Base-by-base conservation (phyloP, 2,113 vertebrate species). In the Dipodomys spectabilis region DNA sequence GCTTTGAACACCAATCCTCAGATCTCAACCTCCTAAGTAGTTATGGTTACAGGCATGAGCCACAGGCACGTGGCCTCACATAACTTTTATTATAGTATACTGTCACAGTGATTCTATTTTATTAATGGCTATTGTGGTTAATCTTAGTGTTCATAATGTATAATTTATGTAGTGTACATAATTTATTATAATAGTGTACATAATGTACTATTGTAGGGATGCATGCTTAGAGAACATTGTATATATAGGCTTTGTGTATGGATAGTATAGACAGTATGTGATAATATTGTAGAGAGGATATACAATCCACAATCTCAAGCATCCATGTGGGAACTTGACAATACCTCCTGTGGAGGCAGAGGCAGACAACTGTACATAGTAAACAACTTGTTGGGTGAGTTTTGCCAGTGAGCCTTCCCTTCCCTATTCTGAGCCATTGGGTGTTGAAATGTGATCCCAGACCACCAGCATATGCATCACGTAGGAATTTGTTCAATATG, bases 281-380 rank as follows among this genome's bases (percentile, higher is more conserved):
- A 62, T 62, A 15, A 22, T 22, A 62, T 22, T 49, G 12, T 49
- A 49, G 49, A 49, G 49, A 49, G 49, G 49, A 19, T 62, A 8
- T 15, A 4, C 25, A n/a, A n/a, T 6, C 20, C 20, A 19, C 22
- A 15, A 22, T 71, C 64, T 44, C 2, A 64, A 11, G 30, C 11
- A 67, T 20, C 44, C n/a, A 65, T 16, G 27, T n/a, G 30, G 23
- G 67, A 64, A 35, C 49, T 49, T 62, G 74, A 60, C n/a, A 35
- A 79, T 45, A 72, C 28, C 27, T 32, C 35, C 7, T 30, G 20
- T n/a, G 27, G 4, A 20, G 12, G 71, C 27, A 18, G 22, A n/a
- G 5, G 16, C 18, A 16, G 28, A 2, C 20, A 16, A 13, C 23
- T 0, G 3, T 15, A 0, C 32, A 8, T 67, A 49, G 13, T 53